Conservation (phyloP, 2,888 invertebrate genomes). For the Marasmarcha lunaedactyla region DNA sequence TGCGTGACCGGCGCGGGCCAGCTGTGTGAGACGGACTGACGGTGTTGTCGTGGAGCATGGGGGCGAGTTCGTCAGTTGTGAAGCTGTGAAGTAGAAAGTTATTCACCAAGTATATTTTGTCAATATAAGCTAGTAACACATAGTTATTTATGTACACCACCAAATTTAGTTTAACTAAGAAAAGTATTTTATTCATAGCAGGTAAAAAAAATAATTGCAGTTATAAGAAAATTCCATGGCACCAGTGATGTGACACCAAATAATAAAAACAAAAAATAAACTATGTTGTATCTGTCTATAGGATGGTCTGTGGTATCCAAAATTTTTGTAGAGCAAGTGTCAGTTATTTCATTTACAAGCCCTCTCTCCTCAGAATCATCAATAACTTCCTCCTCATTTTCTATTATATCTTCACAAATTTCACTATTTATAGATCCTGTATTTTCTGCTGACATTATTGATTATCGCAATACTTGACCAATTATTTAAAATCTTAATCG, state of each 20-base stretch:
- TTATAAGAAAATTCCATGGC: slow-evolving; percentile 97
- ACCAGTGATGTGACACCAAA: slow-evolving; percentile 90
- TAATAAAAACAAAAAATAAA: slow-evolving; percentile 88
- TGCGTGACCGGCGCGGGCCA: too few species aligned
- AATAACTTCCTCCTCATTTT: slow-evolving; percentile 51
- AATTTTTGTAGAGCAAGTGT: slow-evolving; percentile 55
- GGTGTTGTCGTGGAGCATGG: too few species aligned
- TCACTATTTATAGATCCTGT: slow-evolving; percentile 52
- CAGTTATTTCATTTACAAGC: slow-evolving; percentile 43
- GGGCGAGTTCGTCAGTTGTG: too few species aligned
- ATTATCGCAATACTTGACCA: neutral
- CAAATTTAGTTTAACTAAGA: too few species aligned
- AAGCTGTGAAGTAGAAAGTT: too few species aligned
- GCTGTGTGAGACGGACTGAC: too few species aligned
- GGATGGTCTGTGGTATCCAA: slow-evolving; percentile 47
- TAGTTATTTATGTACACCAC: too few species aligned
- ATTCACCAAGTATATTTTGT: too few species aligned
- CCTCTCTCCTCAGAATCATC: slow-evolving; percentile 60
- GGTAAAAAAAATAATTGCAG: too few species aligned
- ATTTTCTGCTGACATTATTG: slow-evolving; percentile 31
- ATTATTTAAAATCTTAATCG: too few species aligned
- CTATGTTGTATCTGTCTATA: slow-evolving; percentile 75
- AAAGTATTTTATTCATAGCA: too few species aligned
- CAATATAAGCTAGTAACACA: too few species aligned
- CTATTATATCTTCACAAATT: slow-evolving; percentile 33